Evolutionary conservation across 1,140 invertebrate species (phyloP), one percentile per base, ranked within the genome.

Genomic region (Neodiprion pinetum): DNA sequence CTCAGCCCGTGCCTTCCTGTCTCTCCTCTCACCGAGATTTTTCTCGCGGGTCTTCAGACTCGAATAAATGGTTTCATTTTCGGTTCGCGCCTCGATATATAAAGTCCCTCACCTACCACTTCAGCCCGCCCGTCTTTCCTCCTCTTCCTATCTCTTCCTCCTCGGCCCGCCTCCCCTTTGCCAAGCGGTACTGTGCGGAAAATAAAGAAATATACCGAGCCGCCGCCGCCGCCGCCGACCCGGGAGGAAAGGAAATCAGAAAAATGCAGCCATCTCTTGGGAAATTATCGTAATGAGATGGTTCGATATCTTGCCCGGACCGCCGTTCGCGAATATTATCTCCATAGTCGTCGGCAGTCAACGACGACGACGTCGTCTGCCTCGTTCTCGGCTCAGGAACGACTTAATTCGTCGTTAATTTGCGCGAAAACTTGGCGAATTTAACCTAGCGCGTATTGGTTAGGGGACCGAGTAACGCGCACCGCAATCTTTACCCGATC

Each of bases 221-320:
- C 40, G 70, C 68, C 48, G 48, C 53, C 10, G 1, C 5, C 48
- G 72, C 70, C 40, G 70, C 68, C 48, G 48, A 68, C 10, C 28
- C 5, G 75, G 28, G 77, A 80, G 78, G 75, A 78, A 75, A 82
- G 78, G 80, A 78, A 82, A 83, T 82, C 83, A 80, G 81, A 82
- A 83, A 82, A 85, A 84, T 82, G 82, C 83, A 79, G 76, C 75
- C 78, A 84, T 84, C 83, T 84, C 83, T 75, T 77, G 83, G 83
- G 83, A 84, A 84, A 84, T 84, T 84, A 84, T 83, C 80, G 83
- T 84, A 84, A 84, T 84, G 82, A 84, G 79, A 80, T 77, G 76
- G 80, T 84, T 84, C 80, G 80, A 84, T 84, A 78, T 79, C 79
- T 81, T 69, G 23, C 65, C 47, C 47, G 3, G 9, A 21, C 48